These are phyloP conservation scores for Leptothorax acervorum DNA, from an alignment of 2,888 invertebrate genomes.

Conservation along the genomic window DNA sequence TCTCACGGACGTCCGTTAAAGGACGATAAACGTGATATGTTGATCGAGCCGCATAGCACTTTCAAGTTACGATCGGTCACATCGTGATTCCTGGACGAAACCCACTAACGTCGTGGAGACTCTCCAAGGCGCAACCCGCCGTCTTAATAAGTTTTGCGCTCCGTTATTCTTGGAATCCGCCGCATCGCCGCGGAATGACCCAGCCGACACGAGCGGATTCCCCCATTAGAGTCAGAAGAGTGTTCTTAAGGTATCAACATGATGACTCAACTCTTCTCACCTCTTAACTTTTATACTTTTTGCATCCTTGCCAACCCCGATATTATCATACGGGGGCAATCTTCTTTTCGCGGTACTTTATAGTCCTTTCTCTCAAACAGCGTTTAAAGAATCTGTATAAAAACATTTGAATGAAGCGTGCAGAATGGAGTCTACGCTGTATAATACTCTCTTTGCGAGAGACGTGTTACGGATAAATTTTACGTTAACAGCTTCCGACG, in stretches of 20 bases:
- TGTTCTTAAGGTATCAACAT: slow-evolving; percentile 64
- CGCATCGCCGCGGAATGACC: slow-evolving; percentile 69
- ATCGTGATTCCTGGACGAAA: slow-evolving; percentile 31
- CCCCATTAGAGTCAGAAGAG: slow-evolving; percentile 61
- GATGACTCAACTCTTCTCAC: slow-evolving; percentile 48
- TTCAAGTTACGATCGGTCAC: slow-evolving; percentile 34
- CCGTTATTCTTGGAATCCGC: slow-evolving; percentile 73
- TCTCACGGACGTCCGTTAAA: background rate
- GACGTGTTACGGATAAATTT: background rate
- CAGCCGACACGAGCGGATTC: slow-evolving; percentile 71
- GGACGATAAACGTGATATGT: background rate
- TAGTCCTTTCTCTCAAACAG: slow-evolving; percentile 7
- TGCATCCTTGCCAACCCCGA: slow-evolving; percentile 16
- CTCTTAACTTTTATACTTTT: slow-evolving; percentile 30
- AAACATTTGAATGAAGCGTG: slow-evolving; percentile 21
- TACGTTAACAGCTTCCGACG: background rate
- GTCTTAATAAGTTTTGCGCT: slow-evolving; percentile 38
- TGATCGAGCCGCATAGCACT: slow-evolving; percentile 13
- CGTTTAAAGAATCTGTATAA: background rate
- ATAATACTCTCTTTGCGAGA: background rate
- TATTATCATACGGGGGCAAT: slow-evolving; percentile 2
- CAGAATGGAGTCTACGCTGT: background rate
- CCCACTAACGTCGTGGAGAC: background rate
- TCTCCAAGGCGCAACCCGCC: slow-evolving; percentile 35
- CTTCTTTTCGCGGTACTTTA: slow-evolving; percentile 25